phyloP scores from a whole-genome alignment of 2,888 invertebrate species.

The Caenorhabditis afra region DNA sequence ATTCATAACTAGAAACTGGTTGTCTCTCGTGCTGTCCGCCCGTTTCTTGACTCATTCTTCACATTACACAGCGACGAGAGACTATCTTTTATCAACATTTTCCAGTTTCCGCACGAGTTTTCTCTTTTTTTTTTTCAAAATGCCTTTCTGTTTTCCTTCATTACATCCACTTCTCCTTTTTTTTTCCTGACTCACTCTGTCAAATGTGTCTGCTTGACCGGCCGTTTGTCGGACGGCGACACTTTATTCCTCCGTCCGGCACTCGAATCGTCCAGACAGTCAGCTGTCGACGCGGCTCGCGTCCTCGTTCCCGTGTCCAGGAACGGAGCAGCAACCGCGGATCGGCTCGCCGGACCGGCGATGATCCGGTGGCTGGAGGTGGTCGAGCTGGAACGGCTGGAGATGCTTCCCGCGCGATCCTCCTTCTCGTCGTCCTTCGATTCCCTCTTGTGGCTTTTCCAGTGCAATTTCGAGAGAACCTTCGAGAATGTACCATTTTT shows the following conservation, averaged over 20 bases:
- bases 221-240: conserved; percentile 46
- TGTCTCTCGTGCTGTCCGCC: too few species aligned
- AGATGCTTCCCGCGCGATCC: conserved; percentile 44
- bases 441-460: conserved; percentile 38
- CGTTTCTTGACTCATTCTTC: background rate
- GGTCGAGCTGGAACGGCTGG: conserved; percentile 39
- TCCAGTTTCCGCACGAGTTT: too few species aligned
- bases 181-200: conserved; percentile 37
- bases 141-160: too few species aligned
- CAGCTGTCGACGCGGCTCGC: conserved; percentile 40
- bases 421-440: conserved; percentile 41
- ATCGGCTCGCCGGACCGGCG: conserved; percentile 29
- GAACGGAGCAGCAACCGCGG: conserved; percentile 34
- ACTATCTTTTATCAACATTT: too few species aligned
- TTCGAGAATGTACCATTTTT: conserved; percentile 46
- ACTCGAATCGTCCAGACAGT: conserved; percentile 23
- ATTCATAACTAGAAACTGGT: background rate
- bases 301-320: conserved; percentile 32
- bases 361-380: conserved; percentile 34
- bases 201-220: conserved; percentile 43
- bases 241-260: conserved; percentile 30
- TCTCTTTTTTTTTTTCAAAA: too few species aligned
- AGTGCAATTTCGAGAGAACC: conserved; percentile 31
- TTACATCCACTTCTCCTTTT: too few species aligned
- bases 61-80: too few species aligned